These are phyloP conservation scores for Lytechinus variegatus DNA, from an alignment of 35 echinoderm and acorn worm species.

Conservation along the genomic window DNA sequence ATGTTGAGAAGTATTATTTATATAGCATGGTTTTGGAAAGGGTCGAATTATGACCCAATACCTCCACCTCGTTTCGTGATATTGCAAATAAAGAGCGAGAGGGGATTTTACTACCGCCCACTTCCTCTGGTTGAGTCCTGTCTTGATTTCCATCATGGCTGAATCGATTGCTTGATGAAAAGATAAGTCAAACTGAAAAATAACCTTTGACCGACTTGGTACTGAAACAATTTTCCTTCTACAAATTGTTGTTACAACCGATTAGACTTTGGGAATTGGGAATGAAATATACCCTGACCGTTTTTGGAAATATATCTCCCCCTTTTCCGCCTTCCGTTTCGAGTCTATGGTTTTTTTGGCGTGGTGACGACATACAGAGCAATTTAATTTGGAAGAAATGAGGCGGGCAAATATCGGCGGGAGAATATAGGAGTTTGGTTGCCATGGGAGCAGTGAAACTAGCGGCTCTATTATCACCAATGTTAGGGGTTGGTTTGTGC, in stretches of 20 bases:
- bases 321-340: background rate
- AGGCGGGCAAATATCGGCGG: background rate
- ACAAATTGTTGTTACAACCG: slow-evolving; percentile 19
- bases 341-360: background rate
- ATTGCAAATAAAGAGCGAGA: background rate
- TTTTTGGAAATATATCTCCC: background rate
- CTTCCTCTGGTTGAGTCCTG: background rate
- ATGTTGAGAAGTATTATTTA: too few species aligned
- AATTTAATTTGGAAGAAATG: slow-evolving; percentile 33
- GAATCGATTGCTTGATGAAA: background rate
- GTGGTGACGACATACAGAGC: slow-evolving; percentile 37
- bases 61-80: background rate
- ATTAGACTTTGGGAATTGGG: slow-evolving; percentile 17
- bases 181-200: background rate
- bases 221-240: slow-evolving; percentile 2
- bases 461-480: background rate
- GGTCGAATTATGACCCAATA: too few species aligned
- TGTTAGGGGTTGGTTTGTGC: slow-evolving; percentile 21
- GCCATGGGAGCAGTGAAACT: background rate
- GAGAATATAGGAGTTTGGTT: background rate
- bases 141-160: background rate
- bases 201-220: background rate
- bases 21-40: too few species aligned
- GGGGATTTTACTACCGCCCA: background rate
- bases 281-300: background rate